Conservation (phyloP, 2,113 vertebrate genomes). For the Phylloscopus whistleri region DNA sequence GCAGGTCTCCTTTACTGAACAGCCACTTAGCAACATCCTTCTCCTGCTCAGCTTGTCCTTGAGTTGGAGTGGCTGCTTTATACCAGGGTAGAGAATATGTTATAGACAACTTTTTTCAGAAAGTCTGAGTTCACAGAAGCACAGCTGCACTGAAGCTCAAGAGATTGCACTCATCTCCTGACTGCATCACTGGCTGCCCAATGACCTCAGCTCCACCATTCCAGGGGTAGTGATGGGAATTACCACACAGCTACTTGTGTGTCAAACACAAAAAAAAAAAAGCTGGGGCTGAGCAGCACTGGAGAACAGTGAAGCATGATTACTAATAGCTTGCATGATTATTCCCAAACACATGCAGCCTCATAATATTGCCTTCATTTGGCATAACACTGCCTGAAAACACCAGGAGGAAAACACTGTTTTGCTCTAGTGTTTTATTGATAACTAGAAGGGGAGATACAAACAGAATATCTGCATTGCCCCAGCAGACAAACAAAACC, state of each 20-base stretch:
- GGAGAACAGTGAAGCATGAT: not conserved
- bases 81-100: not conserved
- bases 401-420: slow-evolving; percentile 20
- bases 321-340: slow-evolving; percentile 27
- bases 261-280: not conserved
- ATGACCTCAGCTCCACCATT: not conserved
- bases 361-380: slow-evolving; percentile 30
- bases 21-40: not conserved
- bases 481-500: slow-evolving; percentile 59
- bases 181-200: not conserved
- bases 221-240: not conserved
- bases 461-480: slow-evolving; percentile 28
- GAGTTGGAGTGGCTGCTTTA: slow-evolving; percentile 14
- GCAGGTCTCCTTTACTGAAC: slow-evolving; percentile 2
- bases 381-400: slow-evolving; percentile 37
- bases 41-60: slow-evolving; percentile 21
- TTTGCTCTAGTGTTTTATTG: slow-evolving; percentile 64
- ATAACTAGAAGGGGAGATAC: slow-evolving; percentile 60
- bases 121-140: not conserved
- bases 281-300: not conserved
- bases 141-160: not conserved
- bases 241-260: not conserved
- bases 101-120: not conserved
- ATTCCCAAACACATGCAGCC: slow-evolving; percentile 13
- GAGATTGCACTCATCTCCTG: not conserved